Conservation (phyloP, 2,888 invertebrate genomes). For the Encarsia formosa region DNA sequence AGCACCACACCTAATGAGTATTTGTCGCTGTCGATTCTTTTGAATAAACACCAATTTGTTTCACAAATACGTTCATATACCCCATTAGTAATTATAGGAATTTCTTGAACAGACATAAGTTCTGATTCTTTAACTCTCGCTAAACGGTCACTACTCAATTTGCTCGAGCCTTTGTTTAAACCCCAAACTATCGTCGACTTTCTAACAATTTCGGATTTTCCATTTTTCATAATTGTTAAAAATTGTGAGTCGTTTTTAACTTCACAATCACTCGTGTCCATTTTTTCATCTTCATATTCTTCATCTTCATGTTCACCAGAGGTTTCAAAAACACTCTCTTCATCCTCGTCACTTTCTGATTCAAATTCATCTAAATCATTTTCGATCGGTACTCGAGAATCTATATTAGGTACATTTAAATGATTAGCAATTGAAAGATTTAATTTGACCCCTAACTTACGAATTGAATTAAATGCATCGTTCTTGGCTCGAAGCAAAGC, state of each 20-base stretch:
- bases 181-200: constrained; percentile 15
- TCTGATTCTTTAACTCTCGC: constrained; percentile 4
- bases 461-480: not conserved
- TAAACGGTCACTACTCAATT: constrained; percentile 18
- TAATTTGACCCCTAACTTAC: not conserved
- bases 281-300: too few relatives aligned
- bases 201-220: not conserved
- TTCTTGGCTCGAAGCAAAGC: not conserved
- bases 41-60: constrained; percentile 24
- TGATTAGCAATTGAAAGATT: not conserved
- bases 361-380: not conserved
- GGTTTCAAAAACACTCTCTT: not conserved
- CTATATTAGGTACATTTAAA: not conserved
- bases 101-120: not conserved
- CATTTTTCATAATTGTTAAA: not conserved
- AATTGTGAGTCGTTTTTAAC: not conserved
- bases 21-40: constrained; percentile 3
- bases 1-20: constrained; percentile 22
- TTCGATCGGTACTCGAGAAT: not conserved
- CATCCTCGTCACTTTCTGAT: not conserved
- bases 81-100: not conserved
- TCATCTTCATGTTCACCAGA: not conserved
- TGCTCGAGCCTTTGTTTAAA: constrained; percentile 2
- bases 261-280: too few relatives aligned
- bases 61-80: constrained; percentile 11